Conservation (phyloP, 2,888 invertebrate species). For the Aspidiotus rigidus region DNA sequence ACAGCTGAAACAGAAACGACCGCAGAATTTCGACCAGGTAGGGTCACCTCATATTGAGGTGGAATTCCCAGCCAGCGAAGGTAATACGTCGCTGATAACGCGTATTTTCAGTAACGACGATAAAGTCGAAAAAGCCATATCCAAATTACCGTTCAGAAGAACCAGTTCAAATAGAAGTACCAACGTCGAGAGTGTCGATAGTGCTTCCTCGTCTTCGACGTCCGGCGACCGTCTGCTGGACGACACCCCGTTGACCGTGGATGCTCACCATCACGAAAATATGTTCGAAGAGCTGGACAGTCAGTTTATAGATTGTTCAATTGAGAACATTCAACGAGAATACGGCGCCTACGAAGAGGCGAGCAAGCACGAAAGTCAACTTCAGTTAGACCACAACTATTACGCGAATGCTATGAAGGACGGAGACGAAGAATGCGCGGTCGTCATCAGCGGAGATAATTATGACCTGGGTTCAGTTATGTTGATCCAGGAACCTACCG, state of each 20-base stretch:
- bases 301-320: slow-evolving; percentile 20
- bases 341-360: slow-evolving; percentile 24
- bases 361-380: slow-evolving; percentile 23
- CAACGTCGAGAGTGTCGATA: not conserved
- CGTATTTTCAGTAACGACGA: slow-evolving; percentile 4
- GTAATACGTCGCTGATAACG: slow-evolving; percentile 15
- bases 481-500: slow-evolving; percentile 14
- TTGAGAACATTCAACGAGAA: slow-evolving; percentile 15
- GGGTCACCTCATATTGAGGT: not conserved
- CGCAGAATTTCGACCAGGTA: slow-evolving; percentile 25
- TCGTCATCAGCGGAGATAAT: slow-evolving; percentile 5
- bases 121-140: slow-evolving; percentile 16
- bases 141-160: slow-evolving; percentile 16
- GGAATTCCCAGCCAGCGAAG: slow-evolving; percentile 1
- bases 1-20: slow-evolving; percentile 32
- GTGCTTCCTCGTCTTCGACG: not conserved
- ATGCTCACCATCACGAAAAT: slow-evolving; percentile 25
- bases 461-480: slow-evolving; percentile 25
- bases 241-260: not conserved
- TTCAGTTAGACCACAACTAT: slow-evolving; percentile 15
- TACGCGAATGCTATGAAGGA: slow-evolving; percentile 26
- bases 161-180: not conserved
- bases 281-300: slow-evolving; percentile 31
- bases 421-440: slow-evolving; percentile 27
- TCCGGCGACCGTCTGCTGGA: not conserved